phyloP scores from a whole-genome alignment of 2,888 invertebrate species.

The Lycophotia porphyrea region DNA sequence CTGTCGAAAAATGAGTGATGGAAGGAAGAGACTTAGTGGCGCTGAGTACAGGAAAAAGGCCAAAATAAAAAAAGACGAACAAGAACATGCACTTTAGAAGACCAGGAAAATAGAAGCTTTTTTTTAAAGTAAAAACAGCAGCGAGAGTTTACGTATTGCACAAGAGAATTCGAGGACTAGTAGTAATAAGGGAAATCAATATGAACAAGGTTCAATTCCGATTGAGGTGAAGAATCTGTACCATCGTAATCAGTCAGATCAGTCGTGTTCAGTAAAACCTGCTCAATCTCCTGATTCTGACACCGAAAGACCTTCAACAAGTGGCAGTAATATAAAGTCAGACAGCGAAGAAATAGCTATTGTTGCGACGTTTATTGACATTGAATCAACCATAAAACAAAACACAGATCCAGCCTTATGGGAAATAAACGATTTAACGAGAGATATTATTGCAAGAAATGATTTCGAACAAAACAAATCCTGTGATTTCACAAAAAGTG shows the following conservation, averaged over 20 bases:
- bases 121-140: neutral
- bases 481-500: neutral
- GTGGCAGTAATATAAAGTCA: conserved; percentile 1
- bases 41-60: too few species aligned
- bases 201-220: neutral
- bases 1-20: too few species aligned
- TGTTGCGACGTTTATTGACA: neutral
- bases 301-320: neutral
- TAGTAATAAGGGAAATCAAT: neutral
- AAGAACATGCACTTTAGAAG: too few species aligned
- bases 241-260: neutral
- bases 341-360: neutral
- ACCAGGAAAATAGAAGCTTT: neutral
- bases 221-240: neutral
- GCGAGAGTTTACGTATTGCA: neutral
- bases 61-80: too few species aligned
- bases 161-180: neutral
- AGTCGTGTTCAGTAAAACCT: conserved; percentile 1
- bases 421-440: neutral
- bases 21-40: too few species aligned
- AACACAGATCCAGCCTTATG: conserved; percentile 1
- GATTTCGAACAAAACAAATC: neutral
- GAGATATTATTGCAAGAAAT: conserved; percentile 1
- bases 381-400: neutral
- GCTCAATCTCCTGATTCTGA: conserved; percentile 2